Evolutionary conservation across 1,140 invertebrate species (phyloP), one percentile per base, ranked within the genome.

Genomic region (Sitophilus oryzae): DNA sequence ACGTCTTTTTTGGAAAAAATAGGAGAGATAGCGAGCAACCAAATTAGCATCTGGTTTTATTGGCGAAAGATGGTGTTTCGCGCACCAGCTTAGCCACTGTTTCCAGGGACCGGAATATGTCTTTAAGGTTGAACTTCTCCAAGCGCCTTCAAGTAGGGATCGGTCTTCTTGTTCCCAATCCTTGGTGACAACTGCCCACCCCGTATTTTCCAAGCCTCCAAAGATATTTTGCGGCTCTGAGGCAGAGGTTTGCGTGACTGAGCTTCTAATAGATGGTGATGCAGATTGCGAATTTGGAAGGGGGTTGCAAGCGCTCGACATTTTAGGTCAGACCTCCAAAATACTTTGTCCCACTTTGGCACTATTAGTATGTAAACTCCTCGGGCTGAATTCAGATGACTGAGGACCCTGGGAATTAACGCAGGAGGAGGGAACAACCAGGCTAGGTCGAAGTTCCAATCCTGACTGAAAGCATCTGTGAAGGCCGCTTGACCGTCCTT

Each of bases 301-400:
- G 67, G 67, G 3, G 60, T 42, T 8, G 52, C 55, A 14, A 66
- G 20, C 2, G 62, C 62, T 54, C 68, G 25, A 1, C 41, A 20
- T 37, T 64, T 64, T 10, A 72, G 56, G 23, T 72, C 69, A 6
- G 65, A 35, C 45, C 61, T 60, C 70, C 68, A 70, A 42, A 68
- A 72, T 2, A 66, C 61, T 35, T 66, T 61, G 15, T 65, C 56
- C 69, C 69, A 73, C 14, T 51, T 45, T 4, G 67, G 67, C 14
- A 57, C 65, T 43, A 70, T 58, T 20, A 73, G 20, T 11, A 71
- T 22, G 52, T 53, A 62, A 8, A 40, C 25, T 51, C 60, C 60
- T 44, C 34, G 36, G 20, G 55, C 46, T 20, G 3, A 21, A 36
- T 64, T 66, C n/a, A 66, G 36, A 40, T 65, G 59, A 8, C 46